phyloP scores from a whole-genome alignment of 2,797 vertebrate genomes.

The Pangasius mekongensis region DNA sequence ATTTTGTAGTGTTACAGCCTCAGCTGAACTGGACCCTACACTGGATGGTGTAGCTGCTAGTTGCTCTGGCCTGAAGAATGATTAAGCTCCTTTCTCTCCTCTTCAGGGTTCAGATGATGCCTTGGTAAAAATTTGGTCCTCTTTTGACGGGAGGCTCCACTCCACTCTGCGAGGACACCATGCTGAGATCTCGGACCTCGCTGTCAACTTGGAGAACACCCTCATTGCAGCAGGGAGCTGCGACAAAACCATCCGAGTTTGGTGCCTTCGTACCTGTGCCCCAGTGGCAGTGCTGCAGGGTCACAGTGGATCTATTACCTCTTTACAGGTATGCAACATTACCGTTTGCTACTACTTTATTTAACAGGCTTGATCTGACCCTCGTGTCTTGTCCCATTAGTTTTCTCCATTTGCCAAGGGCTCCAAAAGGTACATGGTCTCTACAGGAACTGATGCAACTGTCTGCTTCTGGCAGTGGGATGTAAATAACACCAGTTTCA shows the following conservation, averaged over 20 bases:
- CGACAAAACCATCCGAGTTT: constrained; percentile 96
- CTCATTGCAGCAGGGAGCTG: constrained; percentile 96
- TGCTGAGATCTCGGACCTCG: constrained; percentile 97
- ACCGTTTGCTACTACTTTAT: not conserved
- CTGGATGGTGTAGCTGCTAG: not conserved
- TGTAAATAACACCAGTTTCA: constrained; percentile 87
- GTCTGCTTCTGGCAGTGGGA: constrained; percentile 99
- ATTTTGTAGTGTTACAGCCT: not conserved
- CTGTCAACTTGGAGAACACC: constrained; percentile 97
- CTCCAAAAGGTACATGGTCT: constrained; percentile 92
- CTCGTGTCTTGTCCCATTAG: constrained; percentile 68
- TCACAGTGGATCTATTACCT: constrained; percentile 96
- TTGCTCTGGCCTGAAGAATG: not conserved
- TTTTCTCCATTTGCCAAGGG: constrained; percentile 96
- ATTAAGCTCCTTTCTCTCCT: not conserved
- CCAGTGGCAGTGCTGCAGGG: constrained; percentile 95
- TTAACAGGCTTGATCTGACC: not conserved
- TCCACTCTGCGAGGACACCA: constrained; percentile 94
- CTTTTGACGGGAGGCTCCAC: constrained; percentile 91
- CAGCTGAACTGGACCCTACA: not conserved
- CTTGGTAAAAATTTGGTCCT: constrained; percentile 98
- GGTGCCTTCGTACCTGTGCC: constrained; percentile 97
- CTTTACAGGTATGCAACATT: constrained; percentile 85
- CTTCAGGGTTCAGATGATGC: constrained; percentile 95
- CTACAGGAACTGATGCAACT: constrained; percentile 95